A percentile compares a stretch with the other conserved stretches of the same genome.
Evolutionary conservation across 2,888 invertebrate species (phyloP).

Genomic region (Xestia rhomboidea): DNA sequence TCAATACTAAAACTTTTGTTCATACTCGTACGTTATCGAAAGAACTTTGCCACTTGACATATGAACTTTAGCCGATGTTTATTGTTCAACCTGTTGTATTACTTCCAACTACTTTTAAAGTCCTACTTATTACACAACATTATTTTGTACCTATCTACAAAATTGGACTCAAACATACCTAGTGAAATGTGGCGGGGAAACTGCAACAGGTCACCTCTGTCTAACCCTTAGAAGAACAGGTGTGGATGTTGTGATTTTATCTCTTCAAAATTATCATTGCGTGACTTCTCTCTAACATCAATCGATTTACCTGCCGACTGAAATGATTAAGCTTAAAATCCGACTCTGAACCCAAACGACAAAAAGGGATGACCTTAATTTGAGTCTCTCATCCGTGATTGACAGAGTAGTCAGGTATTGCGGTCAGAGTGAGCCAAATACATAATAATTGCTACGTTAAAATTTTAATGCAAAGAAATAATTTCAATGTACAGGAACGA

Average conservation of each 20-base stretch:
- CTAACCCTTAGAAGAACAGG: neutral
- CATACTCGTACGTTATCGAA: neutral
- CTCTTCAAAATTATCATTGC: neutral
- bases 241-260: neutral
- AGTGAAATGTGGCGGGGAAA: neutral
- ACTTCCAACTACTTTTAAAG: constrained; percentile 27
- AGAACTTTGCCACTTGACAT: neutral
- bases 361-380: constrained; percentile 42
- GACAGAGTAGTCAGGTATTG: constrained; percentile 1
- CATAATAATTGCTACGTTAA: neutral
- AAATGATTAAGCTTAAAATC: constrained; percentile 19
- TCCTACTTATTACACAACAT: neutral
- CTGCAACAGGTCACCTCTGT: neutral
- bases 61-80: constrained; percentile 13
- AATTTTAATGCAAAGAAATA: too few species aligned
- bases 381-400: constrained; percentile 8
- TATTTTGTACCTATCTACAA: neutral
- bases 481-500: too few species aligned
- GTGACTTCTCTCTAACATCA: neutral
- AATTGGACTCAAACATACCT: neutral
- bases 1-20: constrained; percentile 16
- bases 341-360: constrained; percentile 11
- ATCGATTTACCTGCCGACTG: neutral
- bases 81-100: constrained; percentile 7
- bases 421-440: neutral